Evolutionary conservation across 2,888 invertebrate genomes (phyloP).

Genomic region (Dryocosmus kuriphilus): DNA sequence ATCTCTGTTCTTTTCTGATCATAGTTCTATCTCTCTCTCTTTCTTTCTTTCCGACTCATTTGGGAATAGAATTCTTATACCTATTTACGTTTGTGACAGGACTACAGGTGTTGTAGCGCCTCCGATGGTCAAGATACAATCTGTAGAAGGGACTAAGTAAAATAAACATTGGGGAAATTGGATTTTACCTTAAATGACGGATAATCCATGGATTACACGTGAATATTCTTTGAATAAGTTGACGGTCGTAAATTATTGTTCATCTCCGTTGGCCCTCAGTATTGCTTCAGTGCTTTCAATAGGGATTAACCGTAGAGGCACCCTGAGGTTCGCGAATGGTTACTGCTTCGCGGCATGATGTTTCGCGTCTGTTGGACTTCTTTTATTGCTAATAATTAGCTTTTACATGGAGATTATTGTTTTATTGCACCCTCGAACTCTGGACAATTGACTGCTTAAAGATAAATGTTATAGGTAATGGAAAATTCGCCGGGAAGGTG

Average conservation of each 20-base stretch:
- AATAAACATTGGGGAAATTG: constrained; percentile 66
- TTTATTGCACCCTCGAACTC: constrained; percentile 58
- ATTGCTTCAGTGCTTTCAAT: constrained; percentile 46
- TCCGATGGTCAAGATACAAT: background rate
- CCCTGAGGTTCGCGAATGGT: constrained; percentile 7
- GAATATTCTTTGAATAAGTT: constrained; percentile 43
- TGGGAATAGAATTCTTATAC: background rate
- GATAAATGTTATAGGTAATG: background rate
- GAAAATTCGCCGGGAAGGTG: constrained; percentile 41
- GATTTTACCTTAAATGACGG: constrained; percentile 69
- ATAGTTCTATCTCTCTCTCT: too few relatives aligned
- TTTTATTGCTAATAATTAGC: constrained; percentile 59
- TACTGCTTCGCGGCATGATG: constrained; percentile 38
- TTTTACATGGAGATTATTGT: constrained; percentile 70
- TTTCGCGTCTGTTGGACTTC: constrained; percentile 37
- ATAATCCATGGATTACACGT: constrained; percentile 66
- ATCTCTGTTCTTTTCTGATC: too few relatives aligned
- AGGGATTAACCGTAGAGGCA: constrained; percentile 53
- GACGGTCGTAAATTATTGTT: constrained; percentile 58
- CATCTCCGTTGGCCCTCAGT: background rate
- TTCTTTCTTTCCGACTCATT: background rate
- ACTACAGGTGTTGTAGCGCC: constrained; percentile 14
- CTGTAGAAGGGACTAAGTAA: constrained; percentile 48
- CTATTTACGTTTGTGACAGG: background rate
- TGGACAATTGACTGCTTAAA: constrained; percentile 1